Base-by-base conservation (phyloP, 2,888 invertebrate genomes). In the Plutella xylostella region DNA sequence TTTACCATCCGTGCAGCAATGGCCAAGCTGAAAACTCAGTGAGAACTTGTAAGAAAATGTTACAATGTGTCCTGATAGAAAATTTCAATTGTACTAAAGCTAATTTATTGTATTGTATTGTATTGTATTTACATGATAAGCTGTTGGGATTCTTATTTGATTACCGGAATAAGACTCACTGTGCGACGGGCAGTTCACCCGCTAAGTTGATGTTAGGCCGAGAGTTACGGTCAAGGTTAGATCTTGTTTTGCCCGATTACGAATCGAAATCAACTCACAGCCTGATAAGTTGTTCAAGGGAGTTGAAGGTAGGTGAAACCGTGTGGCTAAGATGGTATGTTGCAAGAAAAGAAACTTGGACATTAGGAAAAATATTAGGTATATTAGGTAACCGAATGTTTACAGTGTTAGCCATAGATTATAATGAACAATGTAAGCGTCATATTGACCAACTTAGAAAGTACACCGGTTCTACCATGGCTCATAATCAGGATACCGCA, bases 1-100 rank as follows among this genome's bases (percentile, higher is more conserved):
- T 22, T 5, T 40, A 40, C 39, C 39, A 40, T 19, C 39, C 39
- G n/a, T 5, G 6, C 21, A 40, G n/a, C n/a, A n/a, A n/a, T n/a
- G n/a, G n/a, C n/a, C n/a, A n/a, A n/a, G n/a, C n/a, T n/a, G n/a
- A n/a, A n/a, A n/a, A n/a, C n/a, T n/a, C n/a, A n/a, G n/a, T n/a
- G n/a, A n/a, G n/a, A n/a, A n/a, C n/a, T n/a, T 21, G 22, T 22
- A 40, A n/a, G n/a, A n/a, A n/a, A n/a, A n/a, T n/a, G n/a, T n/a
- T n/a, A n/a, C n/a, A n/a, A n/a, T n/a, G n/a, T n/a, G n/a, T n/a
- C n/a, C n/a, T n/a, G n/a, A n/a, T n/a, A n/a, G n/a, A n/a, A n/a
- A n/a, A n/a, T n/a, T n/a, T n/a, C 15, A 19, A n/a, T 7, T 19
- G n/a, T n/a, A 19, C 39, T n/a, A 25, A 40, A 21, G 18, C 9